Conservation (phyloP, 53 echinoderm and acorn worm species). For the Echinarachnius parma region DNA sequence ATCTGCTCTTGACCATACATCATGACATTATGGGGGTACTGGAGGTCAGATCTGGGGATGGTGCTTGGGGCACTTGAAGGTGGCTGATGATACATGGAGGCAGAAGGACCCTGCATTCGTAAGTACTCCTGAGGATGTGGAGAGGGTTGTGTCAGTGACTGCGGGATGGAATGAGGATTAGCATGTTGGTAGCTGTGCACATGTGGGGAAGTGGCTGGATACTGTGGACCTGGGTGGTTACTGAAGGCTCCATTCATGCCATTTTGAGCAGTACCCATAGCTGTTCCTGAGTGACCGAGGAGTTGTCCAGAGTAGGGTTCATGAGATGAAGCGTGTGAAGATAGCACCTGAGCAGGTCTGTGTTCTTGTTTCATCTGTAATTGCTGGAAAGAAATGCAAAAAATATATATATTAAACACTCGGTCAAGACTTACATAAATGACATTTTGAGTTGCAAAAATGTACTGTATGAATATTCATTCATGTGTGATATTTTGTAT, state of each 20-base stretch:
- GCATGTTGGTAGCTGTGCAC: background rate
- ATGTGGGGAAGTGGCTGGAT: background rate
- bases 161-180: background rate
- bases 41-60: background rate
- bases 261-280: constrained; percentile 1
- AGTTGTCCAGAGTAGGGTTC: constrained; percentile 4
- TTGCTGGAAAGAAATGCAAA: too few species aligned
- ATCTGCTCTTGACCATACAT: background rate
- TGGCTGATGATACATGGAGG: too few species aligned
- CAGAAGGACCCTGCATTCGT: too few species aligned
- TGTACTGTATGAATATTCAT: too few species aligned
- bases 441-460: too few species aligned
- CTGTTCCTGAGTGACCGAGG: too few species aligned
- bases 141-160: background rate
- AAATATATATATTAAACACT: too few species aligned
- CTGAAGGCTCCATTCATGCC: background rate
- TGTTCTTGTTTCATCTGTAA: constrained; percentile 12
- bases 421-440: too few species aligned
- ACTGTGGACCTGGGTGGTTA: background rate
- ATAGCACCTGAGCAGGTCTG: too few species aligned
- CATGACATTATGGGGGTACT: background rate
- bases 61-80: background rate
- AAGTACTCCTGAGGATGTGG: constrained; percentile 13
- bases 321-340: background rate
- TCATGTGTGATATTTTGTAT: too few species aligned